Evolutionary conservation across 2,888 invertebrate genomes (phyloP).

Genomic region (Aporophyla nigra): DNA sequence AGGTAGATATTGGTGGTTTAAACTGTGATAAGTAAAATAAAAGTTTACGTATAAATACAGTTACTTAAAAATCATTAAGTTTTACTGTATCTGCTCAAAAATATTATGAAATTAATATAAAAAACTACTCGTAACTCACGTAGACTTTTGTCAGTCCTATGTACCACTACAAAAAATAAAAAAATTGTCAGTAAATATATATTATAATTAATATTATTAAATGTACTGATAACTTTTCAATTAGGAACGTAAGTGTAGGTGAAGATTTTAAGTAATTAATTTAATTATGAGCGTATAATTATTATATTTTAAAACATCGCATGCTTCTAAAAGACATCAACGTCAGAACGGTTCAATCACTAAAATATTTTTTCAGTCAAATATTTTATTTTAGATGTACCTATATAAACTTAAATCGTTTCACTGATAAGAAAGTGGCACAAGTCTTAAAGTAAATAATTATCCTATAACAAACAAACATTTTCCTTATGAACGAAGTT

Average conservation of each 20-base stretch:
- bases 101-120: background rate
- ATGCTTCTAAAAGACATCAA: background rate
- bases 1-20: no score
- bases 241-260: background rate
- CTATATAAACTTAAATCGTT: background rate
- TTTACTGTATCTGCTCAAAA: no score
- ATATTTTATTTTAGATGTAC: background rate
- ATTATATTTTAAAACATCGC: background rate
- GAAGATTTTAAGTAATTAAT: background rate
- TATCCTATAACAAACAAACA: constrained; percentile 19
- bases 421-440: no score
- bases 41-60: no score
- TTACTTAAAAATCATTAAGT: no score
- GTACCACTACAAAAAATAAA: background rate
- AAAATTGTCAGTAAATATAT: background rate
- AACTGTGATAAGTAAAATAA: no score
- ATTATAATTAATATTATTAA: background rate
- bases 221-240: background rate
- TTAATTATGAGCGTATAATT: background rate
- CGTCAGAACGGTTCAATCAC: background rate
- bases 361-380: background rate
- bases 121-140: background rate
- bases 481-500: constrained; percentile 37
- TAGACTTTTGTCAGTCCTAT: background rate
- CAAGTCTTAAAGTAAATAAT: constrained; percentile 8